phyloP scores from a whole-genome alignment of 2,888 invertebrate genomes.

The Dromius quadrimaculatus region DNA sequence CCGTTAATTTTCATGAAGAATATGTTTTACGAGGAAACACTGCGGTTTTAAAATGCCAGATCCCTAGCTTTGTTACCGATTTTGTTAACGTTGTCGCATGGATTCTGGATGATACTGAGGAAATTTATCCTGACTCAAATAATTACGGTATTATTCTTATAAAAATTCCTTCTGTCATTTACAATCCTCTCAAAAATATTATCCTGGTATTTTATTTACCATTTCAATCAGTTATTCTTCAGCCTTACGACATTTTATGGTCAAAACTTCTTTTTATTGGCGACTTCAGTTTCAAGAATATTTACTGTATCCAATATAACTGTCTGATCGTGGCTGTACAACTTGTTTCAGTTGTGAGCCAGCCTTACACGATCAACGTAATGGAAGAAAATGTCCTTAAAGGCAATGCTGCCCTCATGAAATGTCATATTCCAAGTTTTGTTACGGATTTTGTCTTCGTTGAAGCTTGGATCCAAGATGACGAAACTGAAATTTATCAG shows the following conservation, averaged over 20 bases:
- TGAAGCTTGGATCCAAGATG: conserved; percentile 86
- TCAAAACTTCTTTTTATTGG: too few relatives aligned
- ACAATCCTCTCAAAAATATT: background rate
- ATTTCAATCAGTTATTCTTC: too few relatives aligned
- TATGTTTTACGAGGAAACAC: conserved; percentile 91
- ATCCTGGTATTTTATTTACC: too few relatives aligned
- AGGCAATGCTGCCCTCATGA: conserved; percentile 91
- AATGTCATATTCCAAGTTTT: conserved; percentile 94
- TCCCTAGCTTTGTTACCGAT: conserved; percentile 91
- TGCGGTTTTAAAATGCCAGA: conserved; percentile 91
- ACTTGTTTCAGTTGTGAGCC: conserved; percentile 74
- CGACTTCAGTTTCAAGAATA: too few relatives aligned
- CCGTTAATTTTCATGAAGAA: conserved; percentile 90
- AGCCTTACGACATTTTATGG: too few relatives aligned
- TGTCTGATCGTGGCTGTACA: too few relatives aligned
- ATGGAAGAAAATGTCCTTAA: conserved; percentile 95
- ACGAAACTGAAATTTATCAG: conserved; percentile 73
- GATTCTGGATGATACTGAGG: conserved; percentile 82
- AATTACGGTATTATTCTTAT: conserved; percentile 64
- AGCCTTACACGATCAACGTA: conserved; percentile 87
- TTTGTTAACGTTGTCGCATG: conserved; percentile 85
- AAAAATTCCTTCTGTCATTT: background rate
- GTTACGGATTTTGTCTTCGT: conserved; percentile 92
- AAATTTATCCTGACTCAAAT: conserved; percentile 71
- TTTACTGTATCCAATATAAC: too few relatives aligned